Evolutionary conservation across 2,797 vertebrate species (phyloP).

Genomic region (Chrysolophus pictus): DNA sequence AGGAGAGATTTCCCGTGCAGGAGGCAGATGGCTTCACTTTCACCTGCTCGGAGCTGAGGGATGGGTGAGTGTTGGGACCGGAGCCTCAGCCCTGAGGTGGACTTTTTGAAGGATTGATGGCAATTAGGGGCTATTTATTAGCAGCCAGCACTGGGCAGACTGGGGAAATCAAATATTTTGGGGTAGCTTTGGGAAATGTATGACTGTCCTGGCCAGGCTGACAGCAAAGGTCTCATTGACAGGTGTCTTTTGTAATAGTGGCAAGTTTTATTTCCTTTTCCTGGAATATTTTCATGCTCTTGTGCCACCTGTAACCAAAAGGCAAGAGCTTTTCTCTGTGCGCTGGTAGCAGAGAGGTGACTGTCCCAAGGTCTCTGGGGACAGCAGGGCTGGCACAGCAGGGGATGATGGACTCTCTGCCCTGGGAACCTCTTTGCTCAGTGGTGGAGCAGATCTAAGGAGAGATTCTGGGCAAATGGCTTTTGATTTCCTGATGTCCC

Average conservation of each 20-base stretch:
- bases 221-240: background rate
- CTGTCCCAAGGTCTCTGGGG: background rate
- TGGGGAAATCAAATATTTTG: rapidly evolving
- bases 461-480: background rate
- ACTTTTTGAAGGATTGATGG: background rate
- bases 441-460: rapidly evolving
- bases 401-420: background rate
- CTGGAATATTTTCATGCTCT: background rate
- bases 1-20: background rate
- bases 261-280: background rate
- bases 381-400: background rate
- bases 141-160: rapidly evolving
- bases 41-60: background rate
- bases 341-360: background rate
- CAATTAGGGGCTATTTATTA: too few species aligned
- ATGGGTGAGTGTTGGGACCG: background rate
- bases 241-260: background rate
- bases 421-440: rapidly evolving
- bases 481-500: background rate
- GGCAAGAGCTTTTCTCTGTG: background rate
- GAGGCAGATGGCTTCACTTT: background rate
- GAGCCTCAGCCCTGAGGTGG: background rate
- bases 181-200: background rate
- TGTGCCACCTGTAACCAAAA: background rate
- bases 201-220: rapidly evolving